Conservation (phyloP, 2,797 vertebrate species). For the Characodon lateralis region DNA sequence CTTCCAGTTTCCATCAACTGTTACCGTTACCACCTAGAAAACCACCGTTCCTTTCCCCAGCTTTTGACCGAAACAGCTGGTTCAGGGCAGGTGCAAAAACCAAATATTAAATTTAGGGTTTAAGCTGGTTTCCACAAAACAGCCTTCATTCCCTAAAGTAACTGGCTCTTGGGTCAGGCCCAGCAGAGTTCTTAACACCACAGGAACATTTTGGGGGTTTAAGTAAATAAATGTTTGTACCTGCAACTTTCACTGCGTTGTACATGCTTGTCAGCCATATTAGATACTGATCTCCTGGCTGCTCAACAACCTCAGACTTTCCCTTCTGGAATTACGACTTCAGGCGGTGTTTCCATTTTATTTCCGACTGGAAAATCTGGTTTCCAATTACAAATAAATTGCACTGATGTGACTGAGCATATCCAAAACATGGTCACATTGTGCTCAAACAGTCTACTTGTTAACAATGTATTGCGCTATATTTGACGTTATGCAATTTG, state of each 20-base stretch:
- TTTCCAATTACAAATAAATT: too few relatives aligned
- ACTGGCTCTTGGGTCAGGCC: not conserved
- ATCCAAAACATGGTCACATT: too few relatives aligned
- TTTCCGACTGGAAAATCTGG: too few relatives aligned
- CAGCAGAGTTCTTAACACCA: not conserved
- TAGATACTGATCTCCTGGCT: too few relatives aligned
- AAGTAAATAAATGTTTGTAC: not conserved
- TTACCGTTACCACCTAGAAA: slow-evolving; percentile 63
- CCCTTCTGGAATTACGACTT: not conserved
- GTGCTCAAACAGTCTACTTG: too few relatives aligned
- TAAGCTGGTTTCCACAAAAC: not conserved
- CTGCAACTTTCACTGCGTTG: too few relatives aligned
- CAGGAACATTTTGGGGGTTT: not conserved
- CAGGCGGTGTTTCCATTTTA: too few relatives aligned
- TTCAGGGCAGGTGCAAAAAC: not conserved
- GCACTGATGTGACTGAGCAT: too few relatives aligned
- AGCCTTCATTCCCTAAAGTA: not conserved
- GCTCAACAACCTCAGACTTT: not conserved
- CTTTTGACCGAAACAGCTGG: not conserved
- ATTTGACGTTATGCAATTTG: too few relatives aligned
- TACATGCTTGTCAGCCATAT: too few relatives aligned
- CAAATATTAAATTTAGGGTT: slow-evolving; percentile 1
- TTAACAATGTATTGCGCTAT: too few relatives aligned
- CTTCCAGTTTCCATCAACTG: slow-evolving; percentile 56
- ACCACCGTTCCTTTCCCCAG: slow-evolving; percentile 32